phyloP scores from a whole-genome alignment of 2,888 invertebrate genomes.

The Muschampia plurimacula region DNA sequence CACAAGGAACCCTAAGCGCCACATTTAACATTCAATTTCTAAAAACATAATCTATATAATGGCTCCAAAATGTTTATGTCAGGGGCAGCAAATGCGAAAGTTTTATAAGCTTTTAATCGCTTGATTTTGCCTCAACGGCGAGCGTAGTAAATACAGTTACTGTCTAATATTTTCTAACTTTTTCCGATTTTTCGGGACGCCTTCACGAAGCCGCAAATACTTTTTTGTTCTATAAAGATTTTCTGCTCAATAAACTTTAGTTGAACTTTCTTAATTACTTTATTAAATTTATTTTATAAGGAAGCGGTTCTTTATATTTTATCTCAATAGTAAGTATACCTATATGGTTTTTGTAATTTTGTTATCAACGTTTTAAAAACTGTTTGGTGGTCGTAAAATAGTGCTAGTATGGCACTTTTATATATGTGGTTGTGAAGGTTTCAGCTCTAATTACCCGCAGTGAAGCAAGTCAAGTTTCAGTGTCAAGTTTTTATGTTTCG shows the following conservation, averaged over 20 bases:
- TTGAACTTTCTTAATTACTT: slow-evolving; percentile 2
- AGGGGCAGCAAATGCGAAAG: slow-evolving; percentile 24
- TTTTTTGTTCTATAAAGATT: slow-evolving; percentile 7
- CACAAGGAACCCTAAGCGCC: not conserved
- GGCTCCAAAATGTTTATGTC: slow-evolving; percentile 14
- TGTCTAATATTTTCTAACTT: slow-evolving; percentile 25
- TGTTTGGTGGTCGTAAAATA: too few relatives aligned
- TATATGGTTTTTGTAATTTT: not conserved
- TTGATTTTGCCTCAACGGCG: slow-evolving; percentile 26
- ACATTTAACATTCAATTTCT: slow-evolving; percentile 14
- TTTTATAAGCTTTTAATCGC: slow-evolving; percentile 38
- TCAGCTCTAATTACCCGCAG: too few relatives aligned
- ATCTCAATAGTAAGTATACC: not conserved
- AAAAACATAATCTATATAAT: slow-evolving; percentile 24
- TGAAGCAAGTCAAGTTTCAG: too few relatives aligned
- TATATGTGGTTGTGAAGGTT: too few relatives aligned
- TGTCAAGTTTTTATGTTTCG: too few relatives aligned
- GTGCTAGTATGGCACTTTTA: too few relatives aligned
- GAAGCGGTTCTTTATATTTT: not conserved
- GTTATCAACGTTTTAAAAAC: too few relatives aligned
- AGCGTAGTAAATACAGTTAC: slow-evolving; percentile 29
- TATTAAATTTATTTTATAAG: slow-evolving; percentile 1
- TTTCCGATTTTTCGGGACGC: slow-evolving; percentile 19
- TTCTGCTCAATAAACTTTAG: not conserved
- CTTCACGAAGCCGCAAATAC: slow-evolving; percentile 11